Evolutionary conservation across 2,888 invertebrate species (phyloP), one percentile per base, ranked within the genome.

Genomic region (Parapristionchus giblindavisi): DNA sequence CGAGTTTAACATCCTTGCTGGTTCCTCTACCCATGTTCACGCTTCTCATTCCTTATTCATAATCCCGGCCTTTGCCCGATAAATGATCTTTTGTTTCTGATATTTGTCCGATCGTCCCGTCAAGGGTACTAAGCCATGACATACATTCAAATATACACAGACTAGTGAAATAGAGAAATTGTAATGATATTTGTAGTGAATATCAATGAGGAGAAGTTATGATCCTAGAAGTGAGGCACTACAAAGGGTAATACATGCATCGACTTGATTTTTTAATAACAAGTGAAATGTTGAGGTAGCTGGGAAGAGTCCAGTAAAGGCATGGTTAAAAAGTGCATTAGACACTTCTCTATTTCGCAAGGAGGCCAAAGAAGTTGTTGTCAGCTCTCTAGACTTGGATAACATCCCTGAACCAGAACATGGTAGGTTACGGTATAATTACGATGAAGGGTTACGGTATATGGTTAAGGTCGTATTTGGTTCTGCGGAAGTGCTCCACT

Each of bases 21-120:
- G 34, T 51, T 4, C 1, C 24, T 11, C 17, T n/a, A 21, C 43
- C 68, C 63, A 34, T 34, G 68, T 52, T 52, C 21, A 21, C 68
- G 51, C 51, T 52, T 52, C 68, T 68, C 68, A 68, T 68, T 68
- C 68, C n/a, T 38, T 51, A 66, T 68, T 68, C 68, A 68, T 68
- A 68, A 68, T 68, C 52, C 68, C 52, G 68, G 51, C 51, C 52
- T 68, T n/a, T n/a, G n/a, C n/a, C n/a, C 29, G 40, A 65, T 65
- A 65, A 65, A 65, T 65, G 40, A 24, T 65, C 63, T 43, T 65
- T 3, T 4, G 61, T 61, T n/a, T n/a, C n/a, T n/a, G n/a, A n/a
- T 61, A 61, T 21, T 24, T 24, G 24, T 43, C 27, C 29, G 63
- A 14, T 17, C 63, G 29, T 43, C 32, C 17, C 21, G 5, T 29